These are phyloP conservation scores for Dissostichus mawsoni DNA, from an alignment of 2,113 vertebrate species.

Conservation along the genomic window DNA sequence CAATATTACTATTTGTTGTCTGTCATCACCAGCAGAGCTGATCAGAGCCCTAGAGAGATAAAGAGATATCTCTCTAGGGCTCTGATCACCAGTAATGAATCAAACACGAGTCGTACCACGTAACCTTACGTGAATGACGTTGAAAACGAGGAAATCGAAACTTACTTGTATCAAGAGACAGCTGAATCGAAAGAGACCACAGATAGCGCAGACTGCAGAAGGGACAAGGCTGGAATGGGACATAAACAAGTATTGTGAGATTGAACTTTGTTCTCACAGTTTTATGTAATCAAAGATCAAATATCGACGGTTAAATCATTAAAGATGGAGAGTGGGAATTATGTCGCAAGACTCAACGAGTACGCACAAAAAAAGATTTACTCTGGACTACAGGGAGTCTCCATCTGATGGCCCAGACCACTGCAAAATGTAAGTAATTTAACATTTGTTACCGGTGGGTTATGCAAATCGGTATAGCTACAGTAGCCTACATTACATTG, in stretches of 20 bases:
- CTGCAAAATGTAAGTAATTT: background rate
- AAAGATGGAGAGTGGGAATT: background rate
- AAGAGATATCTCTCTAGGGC: too few species aligned
- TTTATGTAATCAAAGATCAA: background rate
- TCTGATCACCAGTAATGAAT: too few species aligned
- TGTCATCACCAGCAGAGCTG: too few species aligned
- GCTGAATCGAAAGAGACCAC: too few species aligned
- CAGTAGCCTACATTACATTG: background rate
- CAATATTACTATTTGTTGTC: too few species aligned
- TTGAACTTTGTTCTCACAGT: background rate
- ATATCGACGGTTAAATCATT: background rate
- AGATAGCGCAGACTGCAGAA: background rate
- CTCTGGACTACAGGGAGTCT: accelerated
- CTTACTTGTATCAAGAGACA: accelerated
- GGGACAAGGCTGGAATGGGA: accelerated
- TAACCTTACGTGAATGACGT: background rate
- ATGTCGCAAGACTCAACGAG: accelerated
- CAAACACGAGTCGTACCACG: background rate
- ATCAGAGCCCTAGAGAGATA: too few species aligned
- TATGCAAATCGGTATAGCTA: accelerated
- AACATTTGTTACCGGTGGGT: background rate
- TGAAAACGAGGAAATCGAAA: constrained; percentile 25
- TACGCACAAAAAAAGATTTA: accelerated
- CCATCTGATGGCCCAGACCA: background rate
- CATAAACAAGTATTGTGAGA: background rate